Evolutionary conservation across 2,113 vertebrate genomes (phyloP).

Genomic region (Muntiacus muntjak): DNA sequence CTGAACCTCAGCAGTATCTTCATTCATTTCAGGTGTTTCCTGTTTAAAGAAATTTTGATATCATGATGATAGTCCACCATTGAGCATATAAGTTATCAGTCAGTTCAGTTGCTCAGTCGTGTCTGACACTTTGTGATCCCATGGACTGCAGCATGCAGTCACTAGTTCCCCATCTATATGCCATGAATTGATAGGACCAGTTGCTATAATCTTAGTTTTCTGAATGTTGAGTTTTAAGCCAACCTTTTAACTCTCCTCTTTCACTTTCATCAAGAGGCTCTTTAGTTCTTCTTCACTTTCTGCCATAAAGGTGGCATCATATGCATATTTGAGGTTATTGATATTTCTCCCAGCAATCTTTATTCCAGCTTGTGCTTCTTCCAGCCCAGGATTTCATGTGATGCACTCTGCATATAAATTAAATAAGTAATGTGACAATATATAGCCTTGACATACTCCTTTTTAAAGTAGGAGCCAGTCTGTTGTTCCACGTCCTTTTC

Average conservation of each 20-base stretch:
- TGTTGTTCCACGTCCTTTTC: background rate
- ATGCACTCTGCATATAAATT: background rate
- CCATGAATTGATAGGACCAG: background rate
- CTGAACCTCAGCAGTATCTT: background rate
- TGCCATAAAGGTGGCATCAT: background rate
- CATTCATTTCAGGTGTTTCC: no score
- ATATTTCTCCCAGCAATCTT: background rate
- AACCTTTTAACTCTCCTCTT: background rate
- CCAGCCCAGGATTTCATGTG: background rate
- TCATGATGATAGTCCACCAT: background rate
- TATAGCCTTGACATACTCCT: background rate
- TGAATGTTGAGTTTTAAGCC: background rate
- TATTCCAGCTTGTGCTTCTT: background rate
- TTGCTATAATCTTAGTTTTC: background rate
- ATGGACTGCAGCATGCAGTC: background rate
- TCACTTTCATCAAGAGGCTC: background rate
- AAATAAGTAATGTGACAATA: background rate
- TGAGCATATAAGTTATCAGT: background rate
- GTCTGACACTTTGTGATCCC: background rate
- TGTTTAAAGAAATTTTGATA: background rate
- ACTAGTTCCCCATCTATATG: background rate
- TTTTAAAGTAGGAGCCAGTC: background rate
- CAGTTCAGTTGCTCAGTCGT: background rate
- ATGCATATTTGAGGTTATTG: background rate
- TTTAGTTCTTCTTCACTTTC: background rate